phyloP scores from a whole-genome alignment of 1,140 invertebrate genomes.

The Centruroides sculpturatus region DNA sequence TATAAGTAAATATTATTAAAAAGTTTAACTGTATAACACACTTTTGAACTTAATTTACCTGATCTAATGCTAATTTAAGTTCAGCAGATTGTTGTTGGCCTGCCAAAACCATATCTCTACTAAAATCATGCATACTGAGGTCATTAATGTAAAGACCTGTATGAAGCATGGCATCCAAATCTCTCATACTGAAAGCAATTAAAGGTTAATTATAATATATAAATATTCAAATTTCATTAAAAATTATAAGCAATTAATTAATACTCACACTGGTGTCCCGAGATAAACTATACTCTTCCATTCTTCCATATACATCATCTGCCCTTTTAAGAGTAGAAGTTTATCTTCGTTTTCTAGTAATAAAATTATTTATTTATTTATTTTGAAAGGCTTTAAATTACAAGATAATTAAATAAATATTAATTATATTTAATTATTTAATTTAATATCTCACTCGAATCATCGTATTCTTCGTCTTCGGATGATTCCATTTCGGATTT shows the following conservation, averaged over 20 bases:
- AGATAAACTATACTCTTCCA: constrained; percentile 95
- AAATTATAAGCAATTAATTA: background rate
- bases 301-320: constrained; percentile 97
- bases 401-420: too few relatives aligned
- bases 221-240: background rate
- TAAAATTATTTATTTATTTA: too few relatives aligned
- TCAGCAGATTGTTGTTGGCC: constrained; percentile 95
- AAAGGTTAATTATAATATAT: background rate
- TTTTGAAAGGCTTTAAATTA: too few relatives aligned
- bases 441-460: too few relatives aligned
- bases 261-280: constrained; percentile 64
- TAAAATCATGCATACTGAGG: constrained; percentile 94
- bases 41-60: constrained; percentile 29
- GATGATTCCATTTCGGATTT: too few relatives aligned
- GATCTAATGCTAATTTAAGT: constrained; percentile 83
- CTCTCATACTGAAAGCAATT: constrained; percentile 50
- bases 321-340: constrained; percentile 68
- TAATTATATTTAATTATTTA: too few relatives aligned
- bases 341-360: constrained; percentile 40
- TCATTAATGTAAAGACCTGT: constrained; percentile 92
- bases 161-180: constrained; percentile 71
- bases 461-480: too few relatives aligned
- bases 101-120: constrained; percentile 88
- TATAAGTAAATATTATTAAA: too few relatives aligned
- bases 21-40: too few relatives aligned